These are phyloP conservation scores for Himantopus leucocephalus DNA, from an alignment of 2,113 vertebrate species.

Conservation along the genomic window DNA sequence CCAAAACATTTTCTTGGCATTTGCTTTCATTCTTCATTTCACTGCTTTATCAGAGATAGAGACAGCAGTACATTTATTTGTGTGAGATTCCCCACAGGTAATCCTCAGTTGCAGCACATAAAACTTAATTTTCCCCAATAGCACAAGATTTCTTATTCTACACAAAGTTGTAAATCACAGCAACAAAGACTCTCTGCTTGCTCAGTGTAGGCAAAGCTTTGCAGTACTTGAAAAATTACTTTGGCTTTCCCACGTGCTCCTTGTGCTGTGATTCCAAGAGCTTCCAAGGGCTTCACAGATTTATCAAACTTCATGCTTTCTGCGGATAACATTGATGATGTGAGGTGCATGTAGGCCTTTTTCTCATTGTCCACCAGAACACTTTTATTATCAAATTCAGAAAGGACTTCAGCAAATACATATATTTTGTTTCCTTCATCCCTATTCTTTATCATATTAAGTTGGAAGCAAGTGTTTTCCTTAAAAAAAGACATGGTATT, in stretches of 20 bases:
- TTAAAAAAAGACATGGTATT: background rate
- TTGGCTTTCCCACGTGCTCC: background rate
- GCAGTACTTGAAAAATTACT: background rate
- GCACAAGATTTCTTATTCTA: constrained; percentile 34
- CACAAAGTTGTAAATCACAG: constrained; percentile 32
- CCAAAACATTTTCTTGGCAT: constrained; percentile 32
- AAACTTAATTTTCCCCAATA: constrained; percentile 57
- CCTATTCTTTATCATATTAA: background rate
- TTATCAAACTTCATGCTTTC: background rate
- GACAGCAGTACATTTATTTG: constrained; percentile 28
- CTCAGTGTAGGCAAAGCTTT: background rate
- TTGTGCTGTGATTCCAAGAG: background rate
- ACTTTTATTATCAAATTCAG: background rate
- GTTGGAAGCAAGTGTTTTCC: background rate
- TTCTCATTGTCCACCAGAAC: background rate
- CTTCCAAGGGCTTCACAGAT: background rate
- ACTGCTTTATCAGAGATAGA: constrained; percentile 1
- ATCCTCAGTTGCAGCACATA: constrained; percentile 30
- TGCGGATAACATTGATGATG: background rate
- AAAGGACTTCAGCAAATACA: background rate
- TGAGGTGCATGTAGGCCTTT: background rate
- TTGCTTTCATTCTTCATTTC: constrained; percentile 49
- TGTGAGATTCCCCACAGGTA: background rate
- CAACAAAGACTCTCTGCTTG: background rate
- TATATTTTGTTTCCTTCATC: background rate